Evolutionary conservation across 2,888 invertebrate genomes (phyloP), one percentile per base, ranked within the genome.

Genomic region (Tachystola acroxantha): DNA sequence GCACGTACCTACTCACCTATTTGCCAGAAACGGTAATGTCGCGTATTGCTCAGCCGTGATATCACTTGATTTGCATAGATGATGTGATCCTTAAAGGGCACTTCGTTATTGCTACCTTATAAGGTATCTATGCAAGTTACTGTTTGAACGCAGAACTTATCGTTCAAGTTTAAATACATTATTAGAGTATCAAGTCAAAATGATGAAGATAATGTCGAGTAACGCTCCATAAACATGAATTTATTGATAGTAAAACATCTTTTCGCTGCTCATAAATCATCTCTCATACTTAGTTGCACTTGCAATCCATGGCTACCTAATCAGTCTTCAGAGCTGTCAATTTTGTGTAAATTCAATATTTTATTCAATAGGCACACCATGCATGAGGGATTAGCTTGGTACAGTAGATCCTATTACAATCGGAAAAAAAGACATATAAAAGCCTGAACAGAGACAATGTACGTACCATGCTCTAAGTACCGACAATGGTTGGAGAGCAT

Each of bases 51-150:
- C 53, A 56, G 50, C 48, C 60, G 64, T 81, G 80, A 80, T 70
- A 75, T 80, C 81, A 78, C 73, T 56, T 59, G 53, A 60, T 76
- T 72, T 68, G 63, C 68, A 73, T 70, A 59, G 49, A 46, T 63
- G 62, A 68, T 69, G 61, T 57, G 59, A 64, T 66, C 60, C 49
- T 37, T 37, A 41, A 53, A 57, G 56, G 50, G 47, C 42, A 34
- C 27, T 36, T 36, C 37, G 39, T 34, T 34, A 35, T 37, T 37
- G n/a, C 10, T 22, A 28, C 33, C 33, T n/a, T n/a, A n/a, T n/a
- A n/a, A 34, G 34, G 40, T 41, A 40, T 30, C 32, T 28, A 31
- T 35, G 27, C 30, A 28, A 34, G 9, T 22, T 16, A 16, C 3
- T 16, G 16, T 24, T n/a, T n/a, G n/a, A 24, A 4, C 2, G n/a